Percentiles rank a stretch among this genome's conserved stretches.
Evolutionary conservation across 2,888 invertebrate genomes (phyloP).

Genomic region (Anticlea derivata): DNA sequence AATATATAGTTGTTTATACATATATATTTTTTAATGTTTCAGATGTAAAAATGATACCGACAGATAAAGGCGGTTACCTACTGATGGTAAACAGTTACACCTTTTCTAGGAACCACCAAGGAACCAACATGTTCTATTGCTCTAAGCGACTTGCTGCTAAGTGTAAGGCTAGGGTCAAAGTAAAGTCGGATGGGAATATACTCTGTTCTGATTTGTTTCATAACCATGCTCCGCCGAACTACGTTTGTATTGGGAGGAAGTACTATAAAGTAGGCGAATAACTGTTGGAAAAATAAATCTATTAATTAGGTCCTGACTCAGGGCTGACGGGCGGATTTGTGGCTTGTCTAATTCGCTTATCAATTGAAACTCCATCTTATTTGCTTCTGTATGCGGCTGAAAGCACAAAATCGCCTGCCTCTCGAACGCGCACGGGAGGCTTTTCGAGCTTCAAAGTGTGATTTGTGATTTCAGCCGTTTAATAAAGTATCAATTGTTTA

Average conservation of each 20-base stretch:
- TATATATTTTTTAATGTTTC: not conserved
- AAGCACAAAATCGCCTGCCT: too few species aligned
- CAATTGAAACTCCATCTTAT: too few species aligned
- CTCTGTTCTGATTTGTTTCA: constrained; percentile 1
- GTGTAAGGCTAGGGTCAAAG: constrained; percentile 36
- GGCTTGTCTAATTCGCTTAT: too few species aligned
- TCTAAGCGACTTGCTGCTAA: constrained; percentile 30
- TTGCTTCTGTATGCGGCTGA: too few species aligned
- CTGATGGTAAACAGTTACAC: constrained; percentile 43
- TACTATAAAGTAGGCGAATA: constrained; percentile 31
- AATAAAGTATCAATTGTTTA: too few species aligned
- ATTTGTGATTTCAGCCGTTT: too few species aligned
- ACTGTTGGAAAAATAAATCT: not conserved
- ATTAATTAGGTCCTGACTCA: too few species aligned
- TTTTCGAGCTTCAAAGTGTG: too few species aligned
- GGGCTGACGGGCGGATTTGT: too few species aligned
- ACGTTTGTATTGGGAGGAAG: constrained; percentile 24
- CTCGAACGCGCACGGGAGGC: too few species aligned
- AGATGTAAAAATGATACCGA: constrained; percentile 44
- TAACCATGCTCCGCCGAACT: constrained; percentile 37
- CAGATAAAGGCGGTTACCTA: constrained; percentile 45
- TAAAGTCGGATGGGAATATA: constrained; percentile 5
- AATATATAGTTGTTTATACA: not conserved
- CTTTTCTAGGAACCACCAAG: constrained; percentile 35
- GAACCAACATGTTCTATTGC: constrained; percentile 32